Evolutionary conservation across 2,113 vertebrate genomes (phyloP), one percentile per base, ranked within the genome.

Genomic region (Rostratula benghalensis): DNA sequence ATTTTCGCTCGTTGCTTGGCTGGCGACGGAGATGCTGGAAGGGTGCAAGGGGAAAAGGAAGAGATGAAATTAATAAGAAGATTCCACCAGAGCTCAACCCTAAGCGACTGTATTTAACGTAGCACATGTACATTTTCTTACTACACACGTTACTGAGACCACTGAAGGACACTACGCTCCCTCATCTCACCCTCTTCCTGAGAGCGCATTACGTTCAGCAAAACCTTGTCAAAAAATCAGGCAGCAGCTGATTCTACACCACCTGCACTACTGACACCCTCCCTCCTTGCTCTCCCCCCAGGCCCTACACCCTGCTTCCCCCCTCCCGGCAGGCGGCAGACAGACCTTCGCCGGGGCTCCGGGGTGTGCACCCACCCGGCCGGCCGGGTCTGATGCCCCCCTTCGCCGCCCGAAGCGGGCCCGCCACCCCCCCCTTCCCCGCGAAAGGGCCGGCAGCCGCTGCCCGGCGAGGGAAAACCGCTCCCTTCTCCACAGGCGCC

Each of bases 1-100:
- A 99, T 99, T 97, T 99, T 99, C 11, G 99, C 99, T 95, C 98
- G 98, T 14, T 99, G 99, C 93, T 99, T 99, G 6, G 98, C 98
- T 59, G 99, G 99, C 22, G 99, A 99, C 1, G 99, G 98, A 45
- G 98, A 98, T 74, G 98, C 99, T 99, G 89, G 11, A 80, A 71
- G 9, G 43, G 28, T 6, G 60, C 0, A 24, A 15, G 16, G 11
- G 30, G 50, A 41, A 41, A 28, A 71, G 19, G 35, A 12, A 33
- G 74, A 2, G 27, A 78, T 2, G 28, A 51, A 45, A 39, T 24
- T 24, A 43, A 22, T 2, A 31, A 1, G 31, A 22, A 27, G 54
- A 45, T 46, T 25, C 56, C 61, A 69, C 4, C 33, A 65, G 30
- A 65, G 82, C 14, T 24, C 17, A 70, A 46, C 22, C 21, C 33